A percentile compares a stretch with the other conserved stretches of the same genome.
Evolutionary conservation across 2,113 vertebrate genomes (phyloP).

Genomic region (Calonectris borealis): DNA sequence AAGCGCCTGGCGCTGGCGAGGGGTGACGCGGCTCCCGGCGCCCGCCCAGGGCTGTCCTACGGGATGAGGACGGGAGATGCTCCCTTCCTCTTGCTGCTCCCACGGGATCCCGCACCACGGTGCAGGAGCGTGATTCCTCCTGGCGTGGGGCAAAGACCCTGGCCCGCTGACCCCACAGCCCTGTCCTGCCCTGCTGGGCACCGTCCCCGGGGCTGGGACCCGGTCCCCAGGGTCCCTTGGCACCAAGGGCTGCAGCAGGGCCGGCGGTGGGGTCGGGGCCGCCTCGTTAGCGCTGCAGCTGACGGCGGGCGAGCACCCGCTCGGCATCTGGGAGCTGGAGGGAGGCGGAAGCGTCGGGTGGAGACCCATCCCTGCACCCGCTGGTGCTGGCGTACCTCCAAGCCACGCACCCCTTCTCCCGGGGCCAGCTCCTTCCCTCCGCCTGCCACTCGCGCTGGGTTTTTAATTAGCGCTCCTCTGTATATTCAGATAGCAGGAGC

Average conservation of each 20-base stretch:
- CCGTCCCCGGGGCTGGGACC: fast-evolving
- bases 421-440: background rate
- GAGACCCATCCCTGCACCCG: background rate
- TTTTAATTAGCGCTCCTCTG: slow-evolving; percentile 61
- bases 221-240: fast-evolving
- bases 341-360: background rate
- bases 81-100: background rate
- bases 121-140: background rate
- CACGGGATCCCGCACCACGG: fast-evolving
- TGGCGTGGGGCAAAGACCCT: background rate
- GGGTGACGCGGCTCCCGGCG: fast-evolving
- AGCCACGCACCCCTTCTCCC: background rate
- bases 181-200: background rate
- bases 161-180: fast-evolving
- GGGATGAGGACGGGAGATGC: fast-evolving
- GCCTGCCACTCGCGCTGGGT: background rate
- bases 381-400: background rate
- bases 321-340: background rate
- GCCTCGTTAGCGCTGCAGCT: background rate
- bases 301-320: fast-evolving
- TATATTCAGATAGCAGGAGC: slow-evolving; percentile 35
- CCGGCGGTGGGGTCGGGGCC: background rate
- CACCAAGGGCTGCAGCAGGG: background rate
- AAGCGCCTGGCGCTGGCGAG: background rate
- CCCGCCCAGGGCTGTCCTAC: fast-evolving